A percentile compares a stretch with the other conserved stretches of the same genome.
Evolutionary conservation across 2,113 vertebrate species (phyloP).

Genomic region (Argyrosomus japonicus): DNA sequence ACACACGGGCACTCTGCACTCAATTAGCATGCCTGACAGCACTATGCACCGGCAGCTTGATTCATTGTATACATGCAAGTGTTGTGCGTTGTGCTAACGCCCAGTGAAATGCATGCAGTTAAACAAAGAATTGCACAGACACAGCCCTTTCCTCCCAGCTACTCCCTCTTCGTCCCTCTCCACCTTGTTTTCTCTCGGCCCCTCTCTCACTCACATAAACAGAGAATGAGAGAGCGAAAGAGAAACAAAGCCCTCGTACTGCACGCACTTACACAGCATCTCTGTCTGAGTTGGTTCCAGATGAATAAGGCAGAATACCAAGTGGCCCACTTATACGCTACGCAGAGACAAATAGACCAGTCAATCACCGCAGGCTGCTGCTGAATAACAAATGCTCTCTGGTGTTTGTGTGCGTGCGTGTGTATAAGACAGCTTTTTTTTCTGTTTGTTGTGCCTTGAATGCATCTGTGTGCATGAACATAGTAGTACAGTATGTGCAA

Average conservation of each 20-base stretch:
- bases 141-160: conserved; percentile 20
- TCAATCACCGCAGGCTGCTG: conserved; percentile 77
- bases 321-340: conserved; percentile 81
- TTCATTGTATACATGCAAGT: conserved; percentile 56
- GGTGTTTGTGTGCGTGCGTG: conserved; percentile 30
- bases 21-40: conserved; percentile 77
- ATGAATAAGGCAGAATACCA: conserved; percentile 82
- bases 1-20: conserved; percentile 31
- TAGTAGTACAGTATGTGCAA: conserved; percentile 39
- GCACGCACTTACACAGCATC: conserved; percentile 72
- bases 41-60: conserved; percentile 60
- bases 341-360: conserved; percentile 81
- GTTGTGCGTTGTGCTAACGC: conserved; percentile 47
- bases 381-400: conserved; percentile 74
- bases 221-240: conserved; percentile 30
- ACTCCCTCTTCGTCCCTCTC: conserved; percentile 25
- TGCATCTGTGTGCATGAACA: conserved; percentile 31
- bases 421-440: conserved; percentile 29
- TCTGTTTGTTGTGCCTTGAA: conserved; percentile 38
- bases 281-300: conserved; percentile 76
- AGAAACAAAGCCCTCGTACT: conserved; percentile 69
- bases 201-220: conserved; percentile 36
- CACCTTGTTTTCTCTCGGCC: conserved; percentile 16
- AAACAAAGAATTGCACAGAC: conserved; percentile 50
- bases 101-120: conserved; percentile 28